Base-by-base conservation (phyloP, 2,113 vertebrate species). In the Percopsis transmontana region DNA sequence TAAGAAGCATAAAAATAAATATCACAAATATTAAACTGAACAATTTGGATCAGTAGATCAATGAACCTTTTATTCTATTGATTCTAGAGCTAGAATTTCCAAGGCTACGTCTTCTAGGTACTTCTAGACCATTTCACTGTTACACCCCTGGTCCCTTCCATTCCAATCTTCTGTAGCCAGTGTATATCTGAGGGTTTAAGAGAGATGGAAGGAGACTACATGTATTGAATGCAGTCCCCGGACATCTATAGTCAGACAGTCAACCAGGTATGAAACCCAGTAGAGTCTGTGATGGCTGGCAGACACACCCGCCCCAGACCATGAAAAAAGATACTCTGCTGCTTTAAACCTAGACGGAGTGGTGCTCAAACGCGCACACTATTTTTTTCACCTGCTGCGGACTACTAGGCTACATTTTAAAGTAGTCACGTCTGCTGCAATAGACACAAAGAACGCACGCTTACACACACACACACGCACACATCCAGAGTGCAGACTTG, bases 271-370 rank as follows among this genome's bases (percentile, higher is more conserved):
- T 88, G 79, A 88, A 87, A 87, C 82, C 70, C 61, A 79, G 77
- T 57, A 62, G 76, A 60, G 66, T 39, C 66, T 41, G 39, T 41
- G 55, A 56, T 62, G 53, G 69, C 44, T 70, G 50, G 38, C 7
- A 20, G n/a, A 51, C 48, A 10, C 48, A 19, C 6, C n/a, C 58
- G 76, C 70, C 56, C 61, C 61, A 60, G 72, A 87, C 81, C 86
- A 79, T 85, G 84, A 84, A 85, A 89, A 87, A 80, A 80, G 78
- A 86, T 58, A 23, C 74, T 77, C 65, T 79, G 73, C 85, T 76
- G 82, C 82, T 85, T 87, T 81, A 87, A 88, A 85, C 79, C 70
- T 40, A 79, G 86, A 87, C 83, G 58, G 13, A 69, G 83, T 79
- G 85, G 82, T 74, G 70, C 60, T 80, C 77, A 83, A 82, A 81